phyloP scores from a whole-genome alignment of 2,113 vertebrate genomes.

The Peromyscus californicus region DNA sequence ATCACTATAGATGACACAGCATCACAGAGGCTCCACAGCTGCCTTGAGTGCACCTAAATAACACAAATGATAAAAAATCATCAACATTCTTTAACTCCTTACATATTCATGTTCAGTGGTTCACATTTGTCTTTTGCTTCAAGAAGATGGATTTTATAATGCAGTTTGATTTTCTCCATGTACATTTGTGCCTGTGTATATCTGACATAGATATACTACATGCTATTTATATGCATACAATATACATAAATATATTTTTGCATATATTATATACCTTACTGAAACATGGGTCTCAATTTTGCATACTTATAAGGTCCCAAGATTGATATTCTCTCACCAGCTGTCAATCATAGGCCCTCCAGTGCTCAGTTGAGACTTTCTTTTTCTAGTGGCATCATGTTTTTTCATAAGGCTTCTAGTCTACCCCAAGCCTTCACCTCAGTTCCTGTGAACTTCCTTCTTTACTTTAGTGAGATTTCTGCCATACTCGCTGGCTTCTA shows the following conservation, averaged over 20 bases:
- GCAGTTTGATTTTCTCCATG: background rate
- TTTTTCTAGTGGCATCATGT: background rate
- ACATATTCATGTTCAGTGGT: background rate
- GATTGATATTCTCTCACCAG: background rate
- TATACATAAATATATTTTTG: background rate
- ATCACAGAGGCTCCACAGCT: background rate
- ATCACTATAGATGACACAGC: background rate
- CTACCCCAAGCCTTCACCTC: background rate
- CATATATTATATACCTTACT: background rate
- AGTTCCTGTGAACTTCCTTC: background rate
- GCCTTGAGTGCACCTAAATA: background rate
- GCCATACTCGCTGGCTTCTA: background rate
- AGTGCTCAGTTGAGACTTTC: background rate
- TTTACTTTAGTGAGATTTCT: background rate
- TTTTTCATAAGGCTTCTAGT: background rate
- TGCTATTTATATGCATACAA: background rate
- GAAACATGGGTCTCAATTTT: background rate
- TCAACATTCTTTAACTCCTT: background rate
- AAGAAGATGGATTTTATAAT: background rate
- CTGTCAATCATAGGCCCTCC: background rate
- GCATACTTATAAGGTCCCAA: background rate
- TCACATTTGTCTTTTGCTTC: background rate
- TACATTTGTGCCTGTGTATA: background rate
- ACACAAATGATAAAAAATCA: background rate
- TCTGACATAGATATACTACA: background rate